Evolutionary conservation across 2,797 vertebrate species (phyloP), one percentile per base, ranked within the genome.

Genomic region (Apodemus agrarius): DNA sequence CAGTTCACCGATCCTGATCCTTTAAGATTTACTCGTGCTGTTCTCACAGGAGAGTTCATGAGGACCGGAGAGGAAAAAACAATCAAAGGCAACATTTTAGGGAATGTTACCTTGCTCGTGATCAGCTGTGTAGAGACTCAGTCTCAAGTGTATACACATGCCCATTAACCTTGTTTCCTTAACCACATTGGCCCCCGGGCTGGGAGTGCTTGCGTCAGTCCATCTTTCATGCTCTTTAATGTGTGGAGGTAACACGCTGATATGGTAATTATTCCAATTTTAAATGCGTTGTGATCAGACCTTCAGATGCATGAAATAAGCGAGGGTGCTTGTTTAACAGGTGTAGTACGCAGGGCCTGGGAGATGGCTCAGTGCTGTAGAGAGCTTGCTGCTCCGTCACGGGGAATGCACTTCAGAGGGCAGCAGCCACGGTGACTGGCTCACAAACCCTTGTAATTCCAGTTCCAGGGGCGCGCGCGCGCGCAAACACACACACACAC

Each of bases 231-330:
- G 57, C 65, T 88, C 12, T 79, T 89, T 76, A 76, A 83, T 46
- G 46, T 88, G 24, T 46, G 24, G 76, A 57, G n/a, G 46, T 72
- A 61, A 63, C 59, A 81, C 10, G 49, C 46, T 11, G 22, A 89
- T 34, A 75, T 67, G 78, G 52, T 65, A 69, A 74, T 90, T 92
- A 80, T 43, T 72, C 85, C 46, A 85, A 74, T 81, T 92, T 94
- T 82, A 93, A 93, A 65, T 93, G 31, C 43, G 22, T 79, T 49
- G 74, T 93, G 92, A 92, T 89, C n/a, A 91, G 92, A 95, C 61
- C 83, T 93, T 63, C 4, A 94, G 69, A 82, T 46, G n/a, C 8
- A 67, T 57, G 65, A 93, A 87, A 84, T 61, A 75, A 96, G 49
- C 21, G 5, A 59, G 29, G 19, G 14, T 46, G 57, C 37, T 95